Conservation (phyloP, 2,113 vertebrate genomes). For the Polypterus senegalus region DNA sequence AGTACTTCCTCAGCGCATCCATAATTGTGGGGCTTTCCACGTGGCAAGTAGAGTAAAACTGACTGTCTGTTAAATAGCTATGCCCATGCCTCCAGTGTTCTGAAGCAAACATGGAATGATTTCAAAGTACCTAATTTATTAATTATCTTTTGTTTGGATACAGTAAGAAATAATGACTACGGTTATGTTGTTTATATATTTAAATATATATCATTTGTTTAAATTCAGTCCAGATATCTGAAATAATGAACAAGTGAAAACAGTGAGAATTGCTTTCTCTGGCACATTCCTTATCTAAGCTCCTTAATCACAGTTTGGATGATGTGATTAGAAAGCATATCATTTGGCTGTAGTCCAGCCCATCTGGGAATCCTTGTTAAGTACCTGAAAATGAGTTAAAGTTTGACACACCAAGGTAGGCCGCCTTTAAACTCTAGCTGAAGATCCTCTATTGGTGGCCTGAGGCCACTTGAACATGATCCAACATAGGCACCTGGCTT, state of each 20-base stretch:
- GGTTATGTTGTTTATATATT: too few relatives aligned
- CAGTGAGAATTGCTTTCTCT: slow-evolving; percentile 16
- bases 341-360: slow-evolving; percentile 39
- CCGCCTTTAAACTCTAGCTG: slow-evolving; percentile 43
- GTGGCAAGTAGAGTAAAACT: neutral
- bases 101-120: too few relatives aligned
- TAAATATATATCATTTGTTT: too few relatives aligned
- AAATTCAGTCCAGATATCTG: neutral
- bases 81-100: too few relatives aligned
- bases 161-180: too few relatives aligned
- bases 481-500: slow-evolving; percentile 63
- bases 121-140: too few relatives aligned
- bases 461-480: slow-evolving; percentile 49
- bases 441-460: slow-evolving; percentile 48
- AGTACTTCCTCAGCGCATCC: neutral
- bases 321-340: slow-evolving; percentile 26
- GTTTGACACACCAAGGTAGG: slow-evolving; percentile 39
- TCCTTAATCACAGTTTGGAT: slow-evolving; percentile 20
- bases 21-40: neutral
- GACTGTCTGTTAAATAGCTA: too few relatives aligned
- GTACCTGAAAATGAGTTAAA: slow-evolving; percentile 36
- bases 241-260: slow-evolving; percentile 8
- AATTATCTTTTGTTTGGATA: too few relatives aligned
- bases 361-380: slow-evolving; percentile 49
- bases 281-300: slow-evolving; percentile 21